These are phyloP conservation scores for silkworm (Bombyx mori) DNA, from an alignment of 1,140 invertebrate species.

Conservation along the genomic window DNA sequence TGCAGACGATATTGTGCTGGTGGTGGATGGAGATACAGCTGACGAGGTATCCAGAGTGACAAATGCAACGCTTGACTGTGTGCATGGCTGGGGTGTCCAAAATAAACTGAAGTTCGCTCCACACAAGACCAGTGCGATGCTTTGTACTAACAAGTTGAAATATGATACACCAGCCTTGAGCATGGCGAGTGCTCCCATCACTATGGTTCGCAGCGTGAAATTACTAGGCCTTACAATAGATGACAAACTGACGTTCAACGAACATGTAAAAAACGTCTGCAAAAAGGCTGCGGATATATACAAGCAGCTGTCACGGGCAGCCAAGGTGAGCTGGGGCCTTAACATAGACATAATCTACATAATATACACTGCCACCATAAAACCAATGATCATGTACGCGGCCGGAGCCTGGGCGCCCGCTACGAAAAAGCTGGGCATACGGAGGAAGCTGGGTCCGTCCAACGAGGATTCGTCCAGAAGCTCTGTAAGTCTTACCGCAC, in stretches of 20 bases:
- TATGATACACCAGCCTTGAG: no score
- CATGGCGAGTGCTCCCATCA: no score
- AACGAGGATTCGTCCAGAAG: neutral
- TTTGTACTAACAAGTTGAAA: no score
- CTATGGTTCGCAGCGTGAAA: no score
- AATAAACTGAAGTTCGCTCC: no score
- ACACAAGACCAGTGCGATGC: no score
- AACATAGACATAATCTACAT: neutral
- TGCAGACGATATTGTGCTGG: no score
- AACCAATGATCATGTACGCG: neutral
- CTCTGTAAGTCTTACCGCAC: neutral
- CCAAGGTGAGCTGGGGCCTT: conserved; percentile 1
- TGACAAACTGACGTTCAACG: neutral
- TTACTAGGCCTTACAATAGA: conserved; percentile 3
- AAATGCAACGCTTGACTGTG: no score
- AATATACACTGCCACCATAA: neutral
- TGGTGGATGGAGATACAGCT: no score
- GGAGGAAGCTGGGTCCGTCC: neutral
- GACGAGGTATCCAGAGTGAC: no score
- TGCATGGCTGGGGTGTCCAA: no score
- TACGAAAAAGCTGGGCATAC: neutral
- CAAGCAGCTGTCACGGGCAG: conserved; percentile 1
- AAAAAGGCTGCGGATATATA: neutral
- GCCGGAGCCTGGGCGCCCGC: conserved; percentile 2
- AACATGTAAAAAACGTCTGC: neutral